Evolutionary conservation across 2,888 invertebrate species (phyloP).

Genomic region (Bombyx huttoni): DNA sequence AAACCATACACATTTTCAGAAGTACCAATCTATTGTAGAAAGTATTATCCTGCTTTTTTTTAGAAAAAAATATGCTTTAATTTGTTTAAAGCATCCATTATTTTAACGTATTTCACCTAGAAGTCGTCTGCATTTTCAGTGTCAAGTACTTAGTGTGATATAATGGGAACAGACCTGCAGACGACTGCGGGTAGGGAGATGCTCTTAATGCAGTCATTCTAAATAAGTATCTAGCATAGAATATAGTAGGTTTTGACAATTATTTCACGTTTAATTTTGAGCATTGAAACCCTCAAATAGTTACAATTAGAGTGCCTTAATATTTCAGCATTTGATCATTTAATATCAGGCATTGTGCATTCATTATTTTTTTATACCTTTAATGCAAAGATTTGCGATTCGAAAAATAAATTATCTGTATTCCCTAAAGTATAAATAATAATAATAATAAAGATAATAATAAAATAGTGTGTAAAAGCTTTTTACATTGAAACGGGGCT

Average conservation of each 20-base stretch:
- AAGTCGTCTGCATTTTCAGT: constrained; percentile 22
- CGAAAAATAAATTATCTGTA: background rate
- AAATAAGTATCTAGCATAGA: background rate
- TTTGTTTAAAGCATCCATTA: background rate
- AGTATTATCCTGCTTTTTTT: too few species aligned
- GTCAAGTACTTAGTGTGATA: constrained; percentile 28
- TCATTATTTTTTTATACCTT: too few species aligned
- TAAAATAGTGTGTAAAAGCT: too few species aligned
- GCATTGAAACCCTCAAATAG: background rate
- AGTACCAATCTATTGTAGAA: too few species aligned
- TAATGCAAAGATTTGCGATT: too few species aligned
- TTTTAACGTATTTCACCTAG: constrained; percentile 20
- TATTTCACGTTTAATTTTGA: background rate
- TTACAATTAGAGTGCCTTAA: too few species aligned
- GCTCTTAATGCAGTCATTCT: background rate
- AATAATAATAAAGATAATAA: too few species aligned
- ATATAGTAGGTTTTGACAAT: background rate
- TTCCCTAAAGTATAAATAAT: background rate
- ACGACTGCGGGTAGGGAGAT: constrained; percentile 20
- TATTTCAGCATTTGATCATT: too few species aligned
- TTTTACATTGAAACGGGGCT: constrained; percentile 2
- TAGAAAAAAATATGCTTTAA: too few species aligned
- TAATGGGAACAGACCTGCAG: constrained; percentile 49
- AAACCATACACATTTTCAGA: too few species aligned
- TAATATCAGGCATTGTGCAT: too few species aligned